A percentile compares a stretch with the other conserved stretches of the same genome.
phyloP scores from a whole-genome alignment of 2,888 invertebrate species.

The Rhamnusium bicolor region DNA sequence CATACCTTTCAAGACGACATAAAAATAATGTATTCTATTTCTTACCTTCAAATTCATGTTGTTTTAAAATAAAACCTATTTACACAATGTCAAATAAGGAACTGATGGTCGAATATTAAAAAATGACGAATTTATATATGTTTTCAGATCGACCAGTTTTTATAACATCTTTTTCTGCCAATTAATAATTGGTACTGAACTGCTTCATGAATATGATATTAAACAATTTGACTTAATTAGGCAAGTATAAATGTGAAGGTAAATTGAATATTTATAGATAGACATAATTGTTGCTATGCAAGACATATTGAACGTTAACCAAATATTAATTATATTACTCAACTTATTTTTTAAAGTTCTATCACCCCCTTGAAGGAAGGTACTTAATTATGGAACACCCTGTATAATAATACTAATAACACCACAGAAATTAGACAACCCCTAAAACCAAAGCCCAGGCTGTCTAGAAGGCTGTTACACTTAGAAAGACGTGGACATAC shows the following conservation, averaged over 20 bases:
- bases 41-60: slow-evolving; percentile 29
- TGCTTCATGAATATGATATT: slow-evolving; percentile 6
- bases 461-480: too few species aligned
- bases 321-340: too few species aligned
- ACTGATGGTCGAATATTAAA: slow-evolving; percentile 3
- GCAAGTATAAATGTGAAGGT: slow-evolving; percentile 17
- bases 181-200: not conserved
- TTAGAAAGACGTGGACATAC: too few species aligned
- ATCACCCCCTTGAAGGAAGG: too few species aligned
- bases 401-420: too few species aligned
- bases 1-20: too few species aligned
- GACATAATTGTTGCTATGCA: not conserved
- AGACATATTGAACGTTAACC: not conserved
- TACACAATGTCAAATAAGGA: not conserved
- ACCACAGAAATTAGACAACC: too few species aligned
- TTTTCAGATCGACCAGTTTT: not conserved
- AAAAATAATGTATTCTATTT: not conserved
- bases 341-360: too few species aligned
- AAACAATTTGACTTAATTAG: not conserved
- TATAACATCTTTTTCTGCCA: not conserved
- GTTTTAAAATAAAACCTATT: not conserved
- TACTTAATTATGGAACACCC: too few species aligned
- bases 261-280: not conserved
- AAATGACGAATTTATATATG: not conserved
- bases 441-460: too few species aligned